Percentiles rank a stretch among this genome's conserved stretches.
Evolutionary conservation across 2,888 invertebrate genomes (phyloP).

Genomic region (Polydesmus complanatus): DNA sequence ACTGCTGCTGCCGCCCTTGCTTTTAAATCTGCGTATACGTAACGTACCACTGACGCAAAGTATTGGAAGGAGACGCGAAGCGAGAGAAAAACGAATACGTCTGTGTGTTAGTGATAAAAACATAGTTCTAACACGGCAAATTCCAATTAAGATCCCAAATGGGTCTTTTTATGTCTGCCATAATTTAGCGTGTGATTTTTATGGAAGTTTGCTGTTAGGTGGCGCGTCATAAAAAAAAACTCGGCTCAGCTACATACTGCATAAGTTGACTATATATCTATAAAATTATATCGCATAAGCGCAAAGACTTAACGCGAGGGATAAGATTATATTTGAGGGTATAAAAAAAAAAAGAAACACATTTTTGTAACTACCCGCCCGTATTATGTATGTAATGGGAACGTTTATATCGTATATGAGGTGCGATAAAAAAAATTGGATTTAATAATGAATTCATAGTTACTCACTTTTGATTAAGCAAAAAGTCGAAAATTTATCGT

Average conservation of each 20-base stretch:
- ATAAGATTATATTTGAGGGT: background rate
- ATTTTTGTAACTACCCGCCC: background rate
- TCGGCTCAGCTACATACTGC: background rate
- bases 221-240: background rate
- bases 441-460: slow-evolving; percentile 18
- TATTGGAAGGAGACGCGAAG: background rate
- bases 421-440: background rate
- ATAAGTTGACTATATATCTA: background rate
- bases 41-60: too few species aligned
- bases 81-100: background rate
- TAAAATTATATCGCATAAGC: background rate
- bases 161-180: slow-evolving; percentile 15
- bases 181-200: slow-evolving; percentile 15
- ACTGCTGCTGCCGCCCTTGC: too few species aligned
- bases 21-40: too few species aligned
- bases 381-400: background rate
- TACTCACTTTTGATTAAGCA: slow-evolving; percentile 17
- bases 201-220: slow-evolving; percentile 1
- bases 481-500: slow-evolving; percentile 15
- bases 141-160: slow-evolving; percentile 17
- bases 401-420: background rate
- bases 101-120: slow-evolving; percentile 15
- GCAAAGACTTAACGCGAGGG: background rate
- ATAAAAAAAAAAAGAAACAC: background rate
- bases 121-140: slow-evolving; percentile 15